These are phyloP conservation scores for Paramormyrops hopkinsi DNA, from an alignment of 2,797 vertebrate species.

Conservation along the genomic window DNA sequence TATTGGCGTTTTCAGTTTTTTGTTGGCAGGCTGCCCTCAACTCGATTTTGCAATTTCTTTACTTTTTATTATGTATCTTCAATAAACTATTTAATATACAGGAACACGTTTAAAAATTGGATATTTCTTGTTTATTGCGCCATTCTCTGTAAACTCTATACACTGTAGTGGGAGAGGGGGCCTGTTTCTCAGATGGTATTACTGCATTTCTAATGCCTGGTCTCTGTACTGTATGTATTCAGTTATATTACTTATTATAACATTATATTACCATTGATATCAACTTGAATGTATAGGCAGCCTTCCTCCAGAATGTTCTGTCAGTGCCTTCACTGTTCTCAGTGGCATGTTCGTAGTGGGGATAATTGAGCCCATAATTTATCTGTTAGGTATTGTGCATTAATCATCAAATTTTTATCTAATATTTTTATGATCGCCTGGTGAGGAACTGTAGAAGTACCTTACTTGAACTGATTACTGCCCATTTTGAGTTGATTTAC, in stretches of 20 bases:
- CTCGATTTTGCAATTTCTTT: background rate
- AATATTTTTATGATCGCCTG: background rate
- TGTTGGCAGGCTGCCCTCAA: background rate
- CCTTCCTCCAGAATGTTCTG: background rate
- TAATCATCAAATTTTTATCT: background rate
- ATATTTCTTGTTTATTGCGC: background rate
- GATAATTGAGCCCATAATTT: background rate
- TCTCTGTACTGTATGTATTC: background rate
- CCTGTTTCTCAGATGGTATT: background rate
- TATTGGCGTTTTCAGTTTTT: background rate
- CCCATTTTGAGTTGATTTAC: background rate
- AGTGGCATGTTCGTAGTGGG: background rate
- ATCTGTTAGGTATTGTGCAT: background rate
- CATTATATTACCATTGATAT: background rate
- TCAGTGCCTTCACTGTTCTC: background rate
- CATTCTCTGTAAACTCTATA: background rate
- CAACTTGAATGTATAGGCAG: background rate
- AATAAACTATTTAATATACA: constrained; percentile 1
- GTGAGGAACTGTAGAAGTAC: background rate
- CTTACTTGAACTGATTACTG: background rate
- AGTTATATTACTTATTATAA: background rate
- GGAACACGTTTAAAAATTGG: background rate
- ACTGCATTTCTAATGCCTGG: background rate
- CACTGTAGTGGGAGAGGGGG: background rate
- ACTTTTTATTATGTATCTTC: background rate